A percentile compares a stretch with the other conserved stretches of the same genome.
Evolutionary conservation across 2,888 invertebrate species (phyloP).

Genomic region (Cheilosia soror): DNA sequence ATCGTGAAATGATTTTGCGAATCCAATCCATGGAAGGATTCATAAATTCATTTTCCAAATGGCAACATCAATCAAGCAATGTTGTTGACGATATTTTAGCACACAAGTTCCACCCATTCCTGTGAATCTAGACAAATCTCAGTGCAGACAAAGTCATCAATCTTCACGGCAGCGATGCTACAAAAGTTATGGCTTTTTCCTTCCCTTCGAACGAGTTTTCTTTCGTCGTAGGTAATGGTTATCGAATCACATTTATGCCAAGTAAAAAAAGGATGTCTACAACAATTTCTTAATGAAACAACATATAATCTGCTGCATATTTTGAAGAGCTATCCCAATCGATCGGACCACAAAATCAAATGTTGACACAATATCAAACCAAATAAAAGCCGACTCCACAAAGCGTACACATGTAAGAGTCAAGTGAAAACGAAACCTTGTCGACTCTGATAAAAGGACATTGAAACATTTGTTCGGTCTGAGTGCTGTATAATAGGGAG

Average conservation of each 20-base stretch:
- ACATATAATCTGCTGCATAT: conserved; percentile 11
- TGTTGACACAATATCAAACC: conserved; percentile 54
- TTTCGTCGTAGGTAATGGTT: conserved; percentile 22
- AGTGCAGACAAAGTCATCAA: conserved; percentile 70
- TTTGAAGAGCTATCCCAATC: conserved; percentile 1
- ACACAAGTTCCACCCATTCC: not conserved
- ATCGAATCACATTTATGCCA: conserved; percentile 51
- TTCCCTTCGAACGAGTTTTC: not conserved
- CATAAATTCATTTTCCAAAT: conserved; percentile 65
- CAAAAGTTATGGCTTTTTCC: conserved; percentile 31
- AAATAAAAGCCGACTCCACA: conserved; percentile 23
- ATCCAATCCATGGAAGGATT: conserved; percentile 45
- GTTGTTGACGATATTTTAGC: conserved; percentile 65
- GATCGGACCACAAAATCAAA: conserved; percentile 34
- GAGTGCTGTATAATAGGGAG: not conserved
- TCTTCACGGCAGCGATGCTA: conserved; percentile 56
- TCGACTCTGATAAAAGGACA: conserved; percentile 46
- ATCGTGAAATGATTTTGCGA: conserved; percentile 51
- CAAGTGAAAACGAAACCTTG: conserved; percentile 31
- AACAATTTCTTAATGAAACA: conserved; percentile 24
- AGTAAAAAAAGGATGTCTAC: not conserved
- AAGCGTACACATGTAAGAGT: conserved; percentile 26
- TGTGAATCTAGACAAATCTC: conserved; percentile 63
- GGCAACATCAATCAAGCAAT: conserved; percentile 72
- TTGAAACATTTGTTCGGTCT: conserved; percentile 27